Evolutionary conservation across 2,113 vertebrate genomes (phyloP), one percentile per base, ranked within the genome.

Genomic region (Pelecanus crispus): DNA sequence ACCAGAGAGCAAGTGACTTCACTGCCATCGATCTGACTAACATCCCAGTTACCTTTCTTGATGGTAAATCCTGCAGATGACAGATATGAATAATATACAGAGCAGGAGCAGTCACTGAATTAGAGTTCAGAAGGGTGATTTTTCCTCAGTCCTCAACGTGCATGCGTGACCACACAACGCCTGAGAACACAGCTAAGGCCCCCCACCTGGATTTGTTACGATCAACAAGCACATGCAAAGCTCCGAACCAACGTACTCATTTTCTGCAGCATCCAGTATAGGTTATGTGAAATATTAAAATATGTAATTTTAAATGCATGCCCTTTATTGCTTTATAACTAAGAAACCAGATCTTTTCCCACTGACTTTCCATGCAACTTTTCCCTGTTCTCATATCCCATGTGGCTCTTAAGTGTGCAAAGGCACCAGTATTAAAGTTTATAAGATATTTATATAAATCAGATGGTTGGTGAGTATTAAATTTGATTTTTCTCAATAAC

Each of bases 391-490:
- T 96, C 71, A 88, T 87, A 81, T 95, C 95, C 96, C 97, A 73
- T 80, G 96, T 92, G 97, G 92, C 95, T 96, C 71, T 86, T 97
- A 97, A 97, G 86, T 58, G 56, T 0, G 90, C 68, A 96, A 96
- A 97, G 97, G 96, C 97, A 96, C 92, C 92, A 92, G 91, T 90
- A 81, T 93, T 95, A 96, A 97, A 96, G 71, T 97, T 97, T 95
- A 97, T 97, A 95, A 96, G 96, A 96, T 96, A 95, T 96, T 94
- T 96, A 97, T 97, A 97, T 97, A 96, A 97, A 96, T 96, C 97
- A 96, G 89, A 97, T 90, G 95, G 79, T 92, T 97, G 89, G 96
- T 92, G 83, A 95, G 92, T 91, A 93, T 92, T 96, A 97, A 96
- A 96, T 87, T 67, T 93, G 89, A 96, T 96, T 95, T 94, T 92